phyloP scores from a whole-genome alignment of 2,113 vertebrate genomes.

The Microtus pennsylvanicus region DNA sequence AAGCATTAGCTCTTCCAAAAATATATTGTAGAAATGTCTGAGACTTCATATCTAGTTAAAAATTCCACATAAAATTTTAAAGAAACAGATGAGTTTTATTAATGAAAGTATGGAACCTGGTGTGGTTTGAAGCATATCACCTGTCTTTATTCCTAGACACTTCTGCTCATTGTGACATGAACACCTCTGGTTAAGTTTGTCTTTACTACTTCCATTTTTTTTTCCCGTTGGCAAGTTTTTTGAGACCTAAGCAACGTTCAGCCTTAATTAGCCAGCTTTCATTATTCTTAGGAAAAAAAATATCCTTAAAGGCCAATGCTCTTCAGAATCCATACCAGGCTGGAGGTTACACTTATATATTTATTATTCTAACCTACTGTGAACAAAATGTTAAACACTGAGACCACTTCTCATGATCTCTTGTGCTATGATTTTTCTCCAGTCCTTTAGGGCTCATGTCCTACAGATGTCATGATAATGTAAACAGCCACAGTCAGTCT shows the following conservation, averaged over 20 bases:
- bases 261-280: not conserved
- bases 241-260: slow-evolving; percentile 42
- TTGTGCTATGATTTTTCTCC: slow-evolving; percentile 62
- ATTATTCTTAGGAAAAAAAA: not conserved
- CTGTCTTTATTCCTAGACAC: not conserved
- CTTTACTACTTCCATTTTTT: not conserved
- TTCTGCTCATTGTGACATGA: not conserved
- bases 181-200: not conserved
- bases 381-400: slow-evolving; percentile 48
- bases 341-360: not conserved
- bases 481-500: slow-evolving; percentile 48
- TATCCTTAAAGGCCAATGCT: not conserved
- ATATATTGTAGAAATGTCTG: not conserved
- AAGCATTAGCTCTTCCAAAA: slow-evolving; percentile 15
- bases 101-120: slow-evolving; percentile 12
- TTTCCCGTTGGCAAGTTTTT: slow-evolving; percentile 14
- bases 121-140: not conserved
- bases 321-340: not conserved
- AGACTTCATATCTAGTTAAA: not conserved
- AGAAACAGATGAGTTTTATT: not conserved
- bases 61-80: slow-evolving; percentile 2
- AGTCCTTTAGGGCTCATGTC: slow-evolving; percentile 70
- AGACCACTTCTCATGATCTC: not conserved
- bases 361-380: slow-evolving; percentile 13
- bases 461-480: slow-evolving; percentile 80